phyloP scores from a whole-genome alignment of 2,113 vertebrate species.

The Pseudorasbora parva region DNA sequence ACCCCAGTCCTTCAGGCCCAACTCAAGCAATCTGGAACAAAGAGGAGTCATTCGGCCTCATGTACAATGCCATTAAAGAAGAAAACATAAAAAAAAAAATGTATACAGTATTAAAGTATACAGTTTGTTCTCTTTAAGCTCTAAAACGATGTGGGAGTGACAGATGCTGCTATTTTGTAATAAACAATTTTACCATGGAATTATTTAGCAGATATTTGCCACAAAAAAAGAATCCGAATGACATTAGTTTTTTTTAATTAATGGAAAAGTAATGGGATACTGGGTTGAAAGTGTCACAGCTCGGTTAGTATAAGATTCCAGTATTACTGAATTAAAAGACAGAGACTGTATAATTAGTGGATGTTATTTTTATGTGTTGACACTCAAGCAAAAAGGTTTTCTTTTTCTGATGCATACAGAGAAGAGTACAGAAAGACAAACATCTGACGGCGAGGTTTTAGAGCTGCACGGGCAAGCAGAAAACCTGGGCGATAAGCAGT shows the following conservation, averaged over 20 bases:
- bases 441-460: neutral
- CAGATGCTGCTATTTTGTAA: neutral
- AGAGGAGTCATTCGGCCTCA: constrained; percentile 58
- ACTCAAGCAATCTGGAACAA: constrained; percentile 95
- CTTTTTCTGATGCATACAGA: neutral
- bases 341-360: neutral
- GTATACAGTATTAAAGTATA: no score
- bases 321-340: constrained; percentile 13
- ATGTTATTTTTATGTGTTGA: neutral
- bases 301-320: neutral
- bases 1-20: constrained; percentile 96
- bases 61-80: neutral
- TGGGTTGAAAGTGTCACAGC: neutral
- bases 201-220: neutral
- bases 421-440: neutral
- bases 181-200: neutral
- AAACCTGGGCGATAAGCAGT: neutral
- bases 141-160: neutral
- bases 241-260: neutral
- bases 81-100: neutral
- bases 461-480: constrained; percentile 45
- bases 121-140: neutral
- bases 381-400: neutral
- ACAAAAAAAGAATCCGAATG: neutral
- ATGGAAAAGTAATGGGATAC: neutral